Evolutionary conservation across 2,888 invertebrate species (phyloP).

Genomic region (Tetrapedia diversipes): DNA sequence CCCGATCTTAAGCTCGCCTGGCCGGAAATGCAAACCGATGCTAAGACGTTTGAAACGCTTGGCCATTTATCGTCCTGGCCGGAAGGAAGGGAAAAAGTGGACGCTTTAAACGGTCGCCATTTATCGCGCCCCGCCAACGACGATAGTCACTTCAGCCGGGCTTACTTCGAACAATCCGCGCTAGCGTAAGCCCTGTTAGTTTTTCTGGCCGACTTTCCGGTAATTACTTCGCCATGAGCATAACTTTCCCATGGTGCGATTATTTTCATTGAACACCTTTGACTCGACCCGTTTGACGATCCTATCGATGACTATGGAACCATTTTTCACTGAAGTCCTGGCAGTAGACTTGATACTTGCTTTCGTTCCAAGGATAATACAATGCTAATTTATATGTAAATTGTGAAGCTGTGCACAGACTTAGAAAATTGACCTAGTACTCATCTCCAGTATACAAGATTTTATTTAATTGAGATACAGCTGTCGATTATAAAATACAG

Average conservation of each 20-base stretch:
- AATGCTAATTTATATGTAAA: no score
- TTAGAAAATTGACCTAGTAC: no score
- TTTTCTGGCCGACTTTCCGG: constrained; percentile 37
- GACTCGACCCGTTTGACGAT: not conserved
- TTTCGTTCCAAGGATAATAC: no score
- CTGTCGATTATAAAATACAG: no score
- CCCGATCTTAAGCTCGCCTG: constrained; percentile 27
- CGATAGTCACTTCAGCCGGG: constrained; percentile 59
- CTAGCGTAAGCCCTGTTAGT: constrained; percentile 15
- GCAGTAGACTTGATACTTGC: no score
- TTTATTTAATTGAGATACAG: no score
- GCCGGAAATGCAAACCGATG: constrained; percentile 58
- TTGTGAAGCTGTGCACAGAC: no score
- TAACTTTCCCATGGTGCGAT: constrained; percentile 30
- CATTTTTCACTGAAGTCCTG: no score
- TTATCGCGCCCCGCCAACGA: constrained; percentile 62
- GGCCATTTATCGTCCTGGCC: constrained; percentile 63
- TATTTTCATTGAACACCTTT: constrained; percentile 32
- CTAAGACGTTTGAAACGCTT: constrained; percentile 58
- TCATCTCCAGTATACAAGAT: no score
- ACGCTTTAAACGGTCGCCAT: constrained; percentile 64
- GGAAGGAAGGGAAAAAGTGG: constrained; percentile 62
- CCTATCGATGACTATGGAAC: constrained; percentile 24
- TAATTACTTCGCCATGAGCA: constrained; percentile 22
- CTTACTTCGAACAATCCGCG: constrained; percentile 61